Evolutionary conservation across 2,888 invertebrate genomes (phyloP).

Genomic region (Lacanobia oleracea): DNA sequence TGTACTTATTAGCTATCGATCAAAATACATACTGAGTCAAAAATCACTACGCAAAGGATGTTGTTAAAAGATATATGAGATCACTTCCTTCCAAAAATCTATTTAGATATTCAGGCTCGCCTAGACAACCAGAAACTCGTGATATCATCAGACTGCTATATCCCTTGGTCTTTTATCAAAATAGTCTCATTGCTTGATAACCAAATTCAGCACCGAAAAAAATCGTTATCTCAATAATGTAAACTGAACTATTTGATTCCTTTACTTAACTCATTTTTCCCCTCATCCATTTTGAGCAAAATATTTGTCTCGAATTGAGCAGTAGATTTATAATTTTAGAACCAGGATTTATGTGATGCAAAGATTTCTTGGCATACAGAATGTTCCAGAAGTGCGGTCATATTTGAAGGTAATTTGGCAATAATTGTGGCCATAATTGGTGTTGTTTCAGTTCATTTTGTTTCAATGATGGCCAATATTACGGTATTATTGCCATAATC

Average conservation of each 20-base stretch:
- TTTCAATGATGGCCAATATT: too few species aligned
- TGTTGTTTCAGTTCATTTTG: too few species aligned
- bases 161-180: neutral
- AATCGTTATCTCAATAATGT: neutral
- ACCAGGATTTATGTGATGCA: neutral
- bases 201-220: neutral
- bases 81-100: slow-evolving; percentile 37
- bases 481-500: too few species aligned
- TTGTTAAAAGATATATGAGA: slow-evolving; percentile 19
- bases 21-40: slow-evolving; percentile 21
- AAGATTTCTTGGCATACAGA: neutral
- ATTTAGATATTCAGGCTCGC: neutral
- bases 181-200: neutral
- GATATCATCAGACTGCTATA: neutral
- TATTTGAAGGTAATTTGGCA: too few species aligned
- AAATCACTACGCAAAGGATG: slow-evolving; percentile 28
- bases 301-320: neutral
- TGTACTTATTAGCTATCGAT: slow-evolving; percentile 28
- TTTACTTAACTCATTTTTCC: too few species aligned
- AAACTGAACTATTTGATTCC: neutral
- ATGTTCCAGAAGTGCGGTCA: too few species aligned
- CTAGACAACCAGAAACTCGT: neutral
- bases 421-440: too few species aligned
- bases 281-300: neutral
- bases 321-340: neutral